Evolutionary conservation across 1,140 invertebrate genomes (phyloP).

Genomic region (Drosophila mayri): DNA sequence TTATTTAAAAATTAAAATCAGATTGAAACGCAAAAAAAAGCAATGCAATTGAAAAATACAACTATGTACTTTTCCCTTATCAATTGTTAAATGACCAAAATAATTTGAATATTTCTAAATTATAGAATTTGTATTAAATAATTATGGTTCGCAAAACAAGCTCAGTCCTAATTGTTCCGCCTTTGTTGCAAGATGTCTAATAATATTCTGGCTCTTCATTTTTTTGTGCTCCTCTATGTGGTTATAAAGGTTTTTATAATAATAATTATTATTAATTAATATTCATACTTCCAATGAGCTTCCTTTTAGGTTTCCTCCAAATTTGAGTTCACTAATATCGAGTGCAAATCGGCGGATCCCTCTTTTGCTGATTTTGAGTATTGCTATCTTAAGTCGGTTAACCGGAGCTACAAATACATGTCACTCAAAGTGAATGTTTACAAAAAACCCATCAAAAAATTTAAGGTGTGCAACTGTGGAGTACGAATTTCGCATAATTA

Average conservation of each 20-base stretch:
- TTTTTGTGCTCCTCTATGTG: not conserved
- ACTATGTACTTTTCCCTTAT: not conserved
- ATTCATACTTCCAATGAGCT: too few relatives aligned
- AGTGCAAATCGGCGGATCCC: constrained; percentile 13
- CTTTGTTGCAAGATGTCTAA: not conserved
- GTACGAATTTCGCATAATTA: not conserved
- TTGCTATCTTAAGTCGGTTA: constrained; percentile 20
- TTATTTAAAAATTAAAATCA: not conserved
- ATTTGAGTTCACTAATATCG: constrained; percentile 24
- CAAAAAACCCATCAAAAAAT: not conserved
- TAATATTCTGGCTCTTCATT: not conserved
- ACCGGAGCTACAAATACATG: constrained; percentile 30
- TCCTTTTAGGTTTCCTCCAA: not conserved
- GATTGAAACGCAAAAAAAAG: not conserved
- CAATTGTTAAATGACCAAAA: too few relatives aligned
- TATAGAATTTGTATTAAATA: not conserved
- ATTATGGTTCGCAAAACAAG: not conserved
- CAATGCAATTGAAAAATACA: not conserved
- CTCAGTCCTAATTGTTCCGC: not conserved
- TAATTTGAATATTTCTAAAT: too few relatives aligned
- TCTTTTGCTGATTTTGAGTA: constrained; percentile 14
- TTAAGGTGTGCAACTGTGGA: not conserved
- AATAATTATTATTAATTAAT: too few relatives aligned
- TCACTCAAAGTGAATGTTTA: not conserved
- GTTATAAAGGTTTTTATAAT: not conserved